Percentiles rank a stretch among this genome's conserved stretches.
These are phyloP conservation scores for Yasuhikotakia modesta DNA, from an alignment of 2,797 vertebrate genomes.

Conservation along the genomic window DNA sequence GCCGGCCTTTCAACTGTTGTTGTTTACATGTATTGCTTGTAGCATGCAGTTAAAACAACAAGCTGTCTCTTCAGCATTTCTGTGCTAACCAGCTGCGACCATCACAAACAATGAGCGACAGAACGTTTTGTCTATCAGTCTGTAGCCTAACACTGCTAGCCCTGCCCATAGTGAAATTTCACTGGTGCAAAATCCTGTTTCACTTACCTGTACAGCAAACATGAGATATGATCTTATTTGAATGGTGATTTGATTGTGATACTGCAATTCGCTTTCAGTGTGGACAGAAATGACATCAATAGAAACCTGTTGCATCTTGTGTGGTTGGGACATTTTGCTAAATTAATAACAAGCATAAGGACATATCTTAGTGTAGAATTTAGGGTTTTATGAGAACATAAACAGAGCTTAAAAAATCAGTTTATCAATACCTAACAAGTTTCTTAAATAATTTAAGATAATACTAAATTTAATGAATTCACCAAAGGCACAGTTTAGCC, in stretches of 20 bases:
- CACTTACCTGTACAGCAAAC: background rate
- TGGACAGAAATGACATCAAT: too few species aligned
- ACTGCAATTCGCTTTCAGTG: too few species aligned
- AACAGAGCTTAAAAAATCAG: background rate
- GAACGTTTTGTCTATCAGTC: background rate
- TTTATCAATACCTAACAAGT: background rate
- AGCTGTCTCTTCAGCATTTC: background rate
- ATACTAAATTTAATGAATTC: background rate
- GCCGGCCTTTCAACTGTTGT: background rate
- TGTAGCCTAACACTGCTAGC: background rate
- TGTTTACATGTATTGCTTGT: background rate
- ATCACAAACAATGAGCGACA: background rate
- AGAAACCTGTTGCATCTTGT: background rate
- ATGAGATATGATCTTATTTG: background rate
- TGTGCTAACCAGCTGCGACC: background rate
- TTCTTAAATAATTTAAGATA: background rate
- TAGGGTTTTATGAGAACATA: background rate
- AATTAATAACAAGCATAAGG: background rate
- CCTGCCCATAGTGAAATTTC: background rate
- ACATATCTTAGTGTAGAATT: background rate
- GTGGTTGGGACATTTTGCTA: background rate
- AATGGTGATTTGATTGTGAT: background rate
- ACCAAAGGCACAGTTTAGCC: background rate
- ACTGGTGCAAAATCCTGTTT: background rate
- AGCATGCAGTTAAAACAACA: background rate